Evolutionary conservation across 2,113 vertebrate genomes (phyloP), one percentile per base, ranked within the genome.

Genomic region (Perccottus glenii): DNA sequence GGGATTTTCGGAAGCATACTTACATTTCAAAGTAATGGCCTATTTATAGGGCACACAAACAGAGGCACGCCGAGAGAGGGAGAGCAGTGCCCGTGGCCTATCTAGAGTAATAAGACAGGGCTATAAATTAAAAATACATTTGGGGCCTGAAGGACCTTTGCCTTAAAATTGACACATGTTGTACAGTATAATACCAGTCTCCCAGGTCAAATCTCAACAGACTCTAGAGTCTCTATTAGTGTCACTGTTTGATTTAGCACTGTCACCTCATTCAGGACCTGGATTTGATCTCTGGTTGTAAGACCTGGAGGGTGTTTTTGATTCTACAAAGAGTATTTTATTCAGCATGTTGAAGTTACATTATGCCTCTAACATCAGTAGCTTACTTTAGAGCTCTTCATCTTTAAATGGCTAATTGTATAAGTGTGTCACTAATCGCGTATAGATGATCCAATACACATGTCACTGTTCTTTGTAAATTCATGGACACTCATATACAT

Each of bases 21-120:
- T 71, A 50, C 69, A 78, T 83, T 89, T 87, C 78, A 80, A 82
- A 86, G 86, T 80, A 70, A 80, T 16, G 61, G 11, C n/a, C 85
- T 89, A 88, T 86, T 87, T 85, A 80, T 88, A 85, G 77, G 49
- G 43, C 70, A 58, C 70, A 56, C 52, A 66, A 67, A 75, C 61
- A 63, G 76, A 5, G n/a, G 45, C 27, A 7, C 12, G 14, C 59
- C 0, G 47, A 16, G 35, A 14, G 43, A 11, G 67, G 2, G 48
- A 9, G n/a, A 5, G 45, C 48, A 48, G 43, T 0, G 80, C 46
- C 72, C 9, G 1, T 11, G 73, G 67, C 52, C 55, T 27, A 27
- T 27, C 3, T 27, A 3, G 19, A 27, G 19, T 27, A 27, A 27
- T 3, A 27, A 27, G 3, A 27, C 1, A 27, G 19, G 19, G 19